Percentiles rank a stretch among this genome's conserved stretches.
Evolutionary conservation across 2,113 vertebrate genomes (phyloP).

Genomic region (Tichodroma muraria): DNA sequence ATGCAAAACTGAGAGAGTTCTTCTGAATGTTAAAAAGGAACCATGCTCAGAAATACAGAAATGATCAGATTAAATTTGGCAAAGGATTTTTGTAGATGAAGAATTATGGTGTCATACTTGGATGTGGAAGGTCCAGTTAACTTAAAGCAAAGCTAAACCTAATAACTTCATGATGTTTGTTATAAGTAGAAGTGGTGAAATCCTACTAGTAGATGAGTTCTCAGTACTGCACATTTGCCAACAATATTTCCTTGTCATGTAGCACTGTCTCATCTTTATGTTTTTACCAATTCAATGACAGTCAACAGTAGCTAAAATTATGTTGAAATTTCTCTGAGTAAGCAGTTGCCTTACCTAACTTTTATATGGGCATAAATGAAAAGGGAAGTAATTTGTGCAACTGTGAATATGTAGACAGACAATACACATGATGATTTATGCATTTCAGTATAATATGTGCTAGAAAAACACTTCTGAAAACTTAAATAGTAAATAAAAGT

Average conservation of each 20-base stretch:
- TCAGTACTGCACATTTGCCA: not conserved
- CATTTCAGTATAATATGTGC: not conserved
- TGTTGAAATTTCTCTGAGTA: constrained; percentile 6
- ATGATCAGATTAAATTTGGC: not conserved
- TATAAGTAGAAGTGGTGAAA: not conserved
- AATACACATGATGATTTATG: not conserved
- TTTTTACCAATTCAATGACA: constrained; percentile 4
- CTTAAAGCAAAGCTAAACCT: not conserved
- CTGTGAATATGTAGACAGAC: not conserved
- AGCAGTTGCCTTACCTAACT: constrained; percentile 29
- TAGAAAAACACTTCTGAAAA: not conserved
- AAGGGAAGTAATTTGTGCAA: constrained; percentile 23
- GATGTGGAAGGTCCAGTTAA: not conserved
- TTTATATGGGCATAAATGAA: not conserved
- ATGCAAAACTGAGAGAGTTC: constrained; percentile 10
- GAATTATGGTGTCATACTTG: not conserved
- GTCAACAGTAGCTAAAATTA: constrained; percentile 11
- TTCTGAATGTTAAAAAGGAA: constrained; percentile 40
- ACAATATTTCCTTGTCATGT: not conserved
- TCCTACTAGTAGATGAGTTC: not conserved
- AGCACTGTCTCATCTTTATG: not conserved
- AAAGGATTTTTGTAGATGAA: not conserved
- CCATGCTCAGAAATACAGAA: not conserved
- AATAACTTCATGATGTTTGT: not conserved
- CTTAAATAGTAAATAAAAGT: not conserved